Evolutionary conservation across 2,113 vertebrate genomes (phyloP).

Genomic region (Odocoileus virginianus): DNA sequence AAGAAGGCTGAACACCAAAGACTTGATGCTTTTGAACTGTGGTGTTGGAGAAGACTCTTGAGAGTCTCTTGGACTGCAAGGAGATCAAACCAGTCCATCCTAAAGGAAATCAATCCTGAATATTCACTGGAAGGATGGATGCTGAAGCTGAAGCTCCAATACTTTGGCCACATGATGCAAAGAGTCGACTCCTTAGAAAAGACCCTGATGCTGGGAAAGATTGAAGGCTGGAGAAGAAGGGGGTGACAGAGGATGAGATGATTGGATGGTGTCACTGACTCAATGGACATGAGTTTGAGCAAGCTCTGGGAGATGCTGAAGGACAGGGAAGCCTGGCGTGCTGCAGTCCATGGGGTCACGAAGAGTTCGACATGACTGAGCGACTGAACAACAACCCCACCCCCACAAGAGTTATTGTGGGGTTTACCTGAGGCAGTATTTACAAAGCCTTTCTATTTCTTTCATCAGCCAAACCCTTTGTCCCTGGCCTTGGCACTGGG

Average conservation of each 20-base stretch:
- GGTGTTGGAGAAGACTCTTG: background rate
- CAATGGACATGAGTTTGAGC: background rate
- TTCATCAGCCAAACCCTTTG: background rate
- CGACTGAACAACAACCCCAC: background rate
- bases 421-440: background rate
- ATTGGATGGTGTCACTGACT: background rate
- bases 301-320: background rate
- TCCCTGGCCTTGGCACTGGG: background rate
- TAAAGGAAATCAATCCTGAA: background rate
- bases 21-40: background rate
- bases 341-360: background rate
- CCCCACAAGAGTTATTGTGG: fast-evolving
- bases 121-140: background rate
- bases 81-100: background rate
- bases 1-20: background rate
- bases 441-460: background rate
- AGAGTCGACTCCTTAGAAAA: background rate
- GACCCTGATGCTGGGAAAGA: background rate
- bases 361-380: background rate
- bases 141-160: background rate
- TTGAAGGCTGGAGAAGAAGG: background rate
- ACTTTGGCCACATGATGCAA: background rate
- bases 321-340: background rate
- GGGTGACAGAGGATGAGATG: background rate
- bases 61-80: background rate